A percentile compares a stretch with the other conserved stretches of the same genome.
phyloP scores from a whole-genome alignment of 2,888 invertebrate species.

The Oscheius sp. region DNA sequence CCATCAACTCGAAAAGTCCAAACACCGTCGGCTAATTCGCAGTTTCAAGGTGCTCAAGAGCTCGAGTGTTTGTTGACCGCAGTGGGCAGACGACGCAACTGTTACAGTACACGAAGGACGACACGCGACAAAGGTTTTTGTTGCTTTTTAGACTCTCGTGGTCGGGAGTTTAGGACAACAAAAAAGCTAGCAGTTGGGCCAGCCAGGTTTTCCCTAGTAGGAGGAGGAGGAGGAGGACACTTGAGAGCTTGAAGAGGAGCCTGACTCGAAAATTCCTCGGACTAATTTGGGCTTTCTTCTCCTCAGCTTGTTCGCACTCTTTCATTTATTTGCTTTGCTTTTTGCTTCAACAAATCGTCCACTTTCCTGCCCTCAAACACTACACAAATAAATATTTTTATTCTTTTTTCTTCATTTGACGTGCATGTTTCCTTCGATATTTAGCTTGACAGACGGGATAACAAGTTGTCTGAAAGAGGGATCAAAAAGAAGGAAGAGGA shows the following conservation, averaged over 20 bases:
- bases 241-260: not conserved
- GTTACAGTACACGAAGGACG: conserved; percentile 17
- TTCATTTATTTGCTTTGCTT: conserved; percentile 16
- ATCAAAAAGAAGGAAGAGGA: not conserved
- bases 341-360: conserved; percentile 17
- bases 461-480: conserved; percentile 39
- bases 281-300: conserved; percentile 11
- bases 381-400: conserved; percentile 16
- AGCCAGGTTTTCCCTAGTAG: not conserved
- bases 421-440: conserved; percentile 31
- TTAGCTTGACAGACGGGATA: conserved; percentile 54
- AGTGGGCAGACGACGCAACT: not conserved
- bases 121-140: not conserved
- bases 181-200: not conserved
- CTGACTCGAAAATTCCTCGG: conserved; percentile 3
- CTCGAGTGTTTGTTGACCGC: conserved; percentile 22
- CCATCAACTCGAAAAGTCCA: not conserved
- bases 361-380: not conserved
- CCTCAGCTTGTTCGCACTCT: conserved; percentile 16
- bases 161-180: not conserved
- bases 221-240: not conserved
- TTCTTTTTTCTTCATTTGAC: not conserved
- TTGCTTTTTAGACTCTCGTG: not conserved
- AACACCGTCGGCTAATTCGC: conserved; percentile 22
- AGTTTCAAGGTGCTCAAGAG: conserved; percentile 22